Percentiles rank a stretch among this genome's conserved stretches.
Evolutionary conservation across 2,113 vertebrate genomes (phyloP).

Genomic region (Perccottus glenii): DNA sequence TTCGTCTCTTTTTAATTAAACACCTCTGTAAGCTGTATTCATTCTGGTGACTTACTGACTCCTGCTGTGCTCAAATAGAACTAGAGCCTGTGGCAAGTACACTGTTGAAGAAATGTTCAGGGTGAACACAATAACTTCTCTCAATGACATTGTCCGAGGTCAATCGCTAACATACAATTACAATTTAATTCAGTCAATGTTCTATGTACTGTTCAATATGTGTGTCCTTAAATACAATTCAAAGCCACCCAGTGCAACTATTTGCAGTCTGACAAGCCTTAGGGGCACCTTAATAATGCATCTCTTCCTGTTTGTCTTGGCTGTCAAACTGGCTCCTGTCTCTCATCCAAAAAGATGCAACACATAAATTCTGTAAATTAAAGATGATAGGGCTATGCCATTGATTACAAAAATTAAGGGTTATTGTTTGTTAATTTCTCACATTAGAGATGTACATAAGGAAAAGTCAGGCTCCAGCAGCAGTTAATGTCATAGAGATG

Average conservation of each 20-base stretch:
- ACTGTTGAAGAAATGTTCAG: slow-evolving; percentile 1
- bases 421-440: too few relatives aligned
- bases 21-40: slow-evolving; percentile 42
- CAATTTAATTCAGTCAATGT: too few relatives aligned
- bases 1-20: slow-evolving; percentile 43
- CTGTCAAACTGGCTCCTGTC: slow-evolving; percentile 37
- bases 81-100: slow-evolving; percentile 3
- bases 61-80: slow-evolving; percentile 24
- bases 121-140: slow-evolving; percentile 12
- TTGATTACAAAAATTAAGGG: neutral
- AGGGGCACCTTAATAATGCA: slow-evolving; percentile 52
- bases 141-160: neutral
- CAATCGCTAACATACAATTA: neutral
- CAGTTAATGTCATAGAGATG: too few relatives aligned
- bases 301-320: slow-evolving; percentile 51
- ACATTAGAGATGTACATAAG: too few relatives aligned
- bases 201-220: too few relatives aligned
- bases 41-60: slow-evolving; percentile 18
- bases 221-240: slow-evolving; percentile 4
- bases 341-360: slow-evolving; percentile 28
- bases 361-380: slow-evolving; percentile 21
- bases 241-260: slow-evolving; percentile 34
- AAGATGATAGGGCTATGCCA: slow-evolving; percentile 3
- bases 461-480: too few relatives aligned
- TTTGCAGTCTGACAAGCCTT: slow-evolving; percentile 44